Percentiles rank a stretch among this genome's conserved stretches.
phyloP scores from a whole-genome alignment of 2,797 vertebrate genomes.

The Erpetoichthys calabaricus region DNA sequence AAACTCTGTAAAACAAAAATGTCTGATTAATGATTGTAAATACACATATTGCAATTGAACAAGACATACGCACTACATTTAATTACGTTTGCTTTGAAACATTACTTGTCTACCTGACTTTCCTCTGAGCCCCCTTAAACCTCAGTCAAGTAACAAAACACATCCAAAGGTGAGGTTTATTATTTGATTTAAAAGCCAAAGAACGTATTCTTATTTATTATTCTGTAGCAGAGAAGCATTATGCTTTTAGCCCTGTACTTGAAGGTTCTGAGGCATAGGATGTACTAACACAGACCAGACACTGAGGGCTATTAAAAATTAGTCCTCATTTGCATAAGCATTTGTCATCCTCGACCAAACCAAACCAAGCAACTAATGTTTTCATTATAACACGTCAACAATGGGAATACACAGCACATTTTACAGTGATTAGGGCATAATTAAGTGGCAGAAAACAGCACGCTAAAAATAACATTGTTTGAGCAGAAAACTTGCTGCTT shows the following conservation, averaged over 20 bases:
- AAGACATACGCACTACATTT: conserved; percentile 35
- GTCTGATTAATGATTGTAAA: conserved; percentile 42
- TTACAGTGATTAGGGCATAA: no score
- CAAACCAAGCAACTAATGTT: no score
- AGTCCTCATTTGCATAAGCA: no score
- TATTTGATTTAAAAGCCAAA: conserved; percentile 33
- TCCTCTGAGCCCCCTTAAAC: conserved; percentile 25
- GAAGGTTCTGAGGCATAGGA: no score
- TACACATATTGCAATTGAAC: conserved; percentile 28
- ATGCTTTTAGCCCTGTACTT: no score
- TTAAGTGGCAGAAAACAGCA: no score
- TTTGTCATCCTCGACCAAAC: neutral
- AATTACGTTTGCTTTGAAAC: conserved; percentile 30
- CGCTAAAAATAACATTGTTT: neutral
- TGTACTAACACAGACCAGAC: no score
- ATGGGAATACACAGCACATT: no score
- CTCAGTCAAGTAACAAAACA: conserved; percentile 39
- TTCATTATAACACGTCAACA: no score
- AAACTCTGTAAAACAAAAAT: conserved; percentile 80
- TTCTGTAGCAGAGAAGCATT: no score
- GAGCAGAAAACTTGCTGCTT: neutral
- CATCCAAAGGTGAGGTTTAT: conserved; percentile 24
- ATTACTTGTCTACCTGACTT: conserved; percentile 26
- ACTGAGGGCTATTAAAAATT: no score
- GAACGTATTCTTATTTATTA: no score